A percentile compares a stretch with the other conserved stretches of the same genome.
Conservation (phyloP, 2,888 invertebrate genomes). For the Entomobrya multifasciata region DNA sequence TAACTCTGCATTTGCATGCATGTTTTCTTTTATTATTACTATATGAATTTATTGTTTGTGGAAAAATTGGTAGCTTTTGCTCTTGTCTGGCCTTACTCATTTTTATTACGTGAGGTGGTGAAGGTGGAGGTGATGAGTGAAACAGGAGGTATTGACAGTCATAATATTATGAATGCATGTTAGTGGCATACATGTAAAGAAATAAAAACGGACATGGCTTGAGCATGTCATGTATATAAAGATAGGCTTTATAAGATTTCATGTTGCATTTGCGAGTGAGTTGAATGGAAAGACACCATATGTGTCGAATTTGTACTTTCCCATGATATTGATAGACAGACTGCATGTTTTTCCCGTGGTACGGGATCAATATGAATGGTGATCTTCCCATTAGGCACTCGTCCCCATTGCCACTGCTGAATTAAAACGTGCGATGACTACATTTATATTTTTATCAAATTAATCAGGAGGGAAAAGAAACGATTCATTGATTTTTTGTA, state of each 20-base stretch:
- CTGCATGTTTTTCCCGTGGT: background rate
- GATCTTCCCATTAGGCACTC: conserved; percentile 40
- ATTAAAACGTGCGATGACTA: too few relatives aligned
- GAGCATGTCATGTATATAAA: too few relatives aligned
- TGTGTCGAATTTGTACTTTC: conserved; percentile 31
- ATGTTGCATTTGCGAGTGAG: too few relatives aligned
- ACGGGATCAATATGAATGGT: background rate
- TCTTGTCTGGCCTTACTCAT: background rate
- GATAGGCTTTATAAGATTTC: too few relatives aligned
- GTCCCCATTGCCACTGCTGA: background rate
- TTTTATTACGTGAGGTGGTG: background rate
- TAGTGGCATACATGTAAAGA: too few relatives aligned
- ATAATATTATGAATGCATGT: conserved; percentile 12
- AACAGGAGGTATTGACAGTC: conserved; percentile 24
- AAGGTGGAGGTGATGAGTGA: conserved; percentile 44
- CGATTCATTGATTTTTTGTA: too few relatives aligned
- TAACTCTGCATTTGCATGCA: conserved; percentile 23
- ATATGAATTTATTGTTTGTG: conserved; percentile 12
- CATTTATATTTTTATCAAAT: too few relatives aligned
- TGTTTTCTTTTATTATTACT: background rate
- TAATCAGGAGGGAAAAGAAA: too few relatives aligned
- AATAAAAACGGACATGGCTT: too few relatives aligned
- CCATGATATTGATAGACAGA: conserved; percentile 34
- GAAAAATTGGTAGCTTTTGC: background rate
- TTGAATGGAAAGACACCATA: background rate